These are phyloP conservation scores for Temnothorax ravouxi DNA, from an alignment of 2,888 invertebrate species.

Conservation along the genomic window DNA sequence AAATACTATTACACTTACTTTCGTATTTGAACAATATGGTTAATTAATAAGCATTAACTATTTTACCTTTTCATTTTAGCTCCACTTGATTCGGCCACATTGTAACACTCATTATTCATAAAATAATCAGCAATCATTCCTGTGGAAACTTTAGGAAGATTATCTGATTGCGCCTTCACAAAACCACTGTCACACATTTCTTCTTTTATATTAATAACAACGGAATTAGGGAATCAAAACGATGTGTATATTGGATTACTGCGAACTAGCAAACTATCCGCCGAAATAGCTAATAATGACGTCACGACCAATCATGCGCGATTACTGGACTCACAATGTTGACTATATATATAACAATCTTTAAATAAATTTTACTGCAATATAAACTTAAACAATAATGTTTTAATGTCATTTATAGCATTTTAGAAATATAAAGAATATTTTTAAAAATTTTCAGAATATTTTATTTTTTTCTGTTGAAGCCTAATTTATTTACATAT, in stretches of 20 bases:
- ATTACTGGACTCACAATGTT: no score
- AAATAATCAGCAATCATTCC: background rate
- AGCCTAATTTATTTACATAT: background rate
- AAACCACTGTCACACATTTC: background rate
- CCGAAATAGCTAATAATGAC: no score
- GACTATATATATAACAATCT: slow-evolving; percentile 6
- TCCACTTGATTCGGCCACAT: background rate
- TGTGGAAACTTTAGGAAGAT: background rate
- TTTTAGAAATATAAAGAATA: background rate
- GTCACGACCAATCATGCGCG: no score
- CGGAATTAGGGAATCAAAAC: background rate
- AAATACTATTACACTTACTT: background rate
- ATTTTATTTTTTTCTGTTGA: no score
- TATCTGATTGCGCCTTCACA: background rate
- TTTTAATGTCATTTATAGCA: background rate
- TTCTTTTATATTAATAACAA: background rate
- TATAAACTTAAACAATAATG: background rate
- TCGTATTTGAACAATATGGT: background rate
- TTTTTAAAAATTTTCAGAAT: no score
- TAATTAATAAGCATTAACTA: background rate
- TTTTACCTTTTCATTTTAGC: background rate
- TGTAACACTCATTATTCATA: background rate
- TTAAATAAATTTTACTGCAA: background rate
- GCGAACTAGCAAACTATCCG: background rate
- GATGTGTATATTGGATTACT: background rate